phyloP scores from a whole-genome alignment of 2,113 vertebrate genomes.

The Danio rerio region GRCz12tu NC_133188.1:36153501-36154000 shows the following conservation, averaged over 20 bases:
- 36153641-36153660: neutral
- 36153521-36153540: neutral
- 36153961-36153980: too few relatives aligned
- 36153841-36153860: too few relatives aligned
- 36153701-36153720: neutral
- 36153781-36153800: too few relatives aligned
- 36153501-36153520: neutral
- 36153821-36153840: neutral
- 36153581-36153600: neutral
- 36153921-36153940: too few relatives aligned
- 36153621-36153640: neutral
- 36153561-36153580: neutral
- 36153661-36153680: neutral
- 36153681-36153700: neutral
- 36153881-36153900: too few relatives aligned
- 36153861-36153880: too few relatives aligned
- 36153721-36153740: neutral
- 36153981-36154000: too few relatives aligned
- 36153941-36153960: too few relatives aligned
- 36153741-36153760: neutral
- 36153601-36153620: neutral
- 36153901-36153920: too few relatives aligned
- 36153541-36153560: neutral
- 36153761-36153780: too few relatives aligned
- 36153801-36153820: neutral